Conservation (phyloP, 2,797 vertebrate species). For the Squalus acanthias region DNA sequence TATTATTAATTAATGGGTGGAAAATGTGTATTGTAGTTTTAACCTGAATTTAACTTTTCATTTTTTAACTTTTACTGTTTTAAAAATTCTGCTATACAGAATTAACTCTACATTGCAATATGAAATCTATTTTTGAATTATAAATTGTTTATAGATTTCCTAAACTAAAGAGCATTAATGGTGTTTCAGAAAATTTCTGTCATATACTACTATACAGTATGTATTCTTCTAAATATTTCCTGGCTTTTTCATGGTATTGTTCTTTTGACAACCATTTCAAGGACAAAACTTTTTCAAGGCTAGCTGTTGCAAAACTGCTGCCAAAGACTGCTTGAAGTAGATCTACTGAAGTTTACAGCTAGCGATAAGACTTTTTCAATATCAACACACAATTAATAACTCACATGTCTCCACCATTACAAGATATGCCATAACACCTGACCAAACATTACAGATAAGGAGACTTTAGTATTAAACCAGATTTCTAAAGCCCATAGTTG, state of each 20-base stretch:
- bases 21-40: not conserved
- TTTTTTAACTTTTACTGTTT: not conserved
- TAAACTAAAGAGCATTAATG: not conserved
- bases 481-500: not conserved
- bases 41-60: not conserved
- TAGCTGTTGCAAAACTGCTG: slow-evolving; percentile 16
- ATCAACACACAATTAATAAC: slow-evolving; percentile 27
- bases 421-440: slow-evolving; percentile 23
- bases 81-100: not conserved
- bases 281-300: slow-evolving; percentile 23
- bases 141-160: not conserved
- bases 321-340: slow-evolving; percentile 23
- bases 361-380: slow-evolving; percentile 16
- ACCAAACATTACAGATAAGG: not conserved
- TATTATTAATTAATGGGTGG: not conserved
- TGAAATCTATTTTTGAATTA: not conserved
- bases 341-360: not conserved
- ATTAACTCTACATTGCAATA: not conserved
- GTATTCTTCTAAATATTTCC: not conserved
- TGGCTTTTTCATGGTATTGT: not conserved
- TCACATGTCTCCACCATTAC: not conserved
- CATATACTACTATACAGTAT: not conserved
- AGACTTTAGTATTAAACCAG: not conserved
- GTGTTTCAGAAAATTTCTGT: not conserved
- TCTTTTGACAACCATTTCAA: slow-evolving; percentile 33